Evolutionary conservation across 2,888 invertebrate genomes (phyloP).

Genomic region (Cephus pulcher): DNA sequence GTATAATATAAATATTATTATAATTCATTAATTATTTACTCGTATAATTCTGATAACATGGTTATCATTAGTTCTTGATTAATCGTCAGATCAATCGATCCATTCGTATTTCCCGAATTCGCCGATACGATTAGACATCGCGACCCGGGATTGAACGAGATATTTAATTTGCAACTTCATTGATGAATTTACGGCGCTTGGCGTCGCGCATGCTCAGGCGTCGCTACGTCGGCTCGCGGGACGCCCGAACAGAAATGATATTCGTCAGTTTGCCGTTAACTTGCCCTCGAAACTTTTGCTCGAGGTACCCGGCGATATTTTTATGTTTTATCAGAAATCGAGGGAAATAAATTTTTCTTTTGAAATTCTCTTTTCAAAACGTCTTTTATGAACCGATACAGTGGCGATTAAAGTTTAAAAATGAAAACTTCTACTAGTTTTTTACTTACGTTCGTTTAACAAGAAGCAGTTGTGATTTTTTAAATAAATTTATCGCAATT

Average conservation of each 20-base stretch:
- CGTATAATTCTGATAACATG: neutral
- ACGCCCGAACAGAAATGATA: constrained; percentile 7
- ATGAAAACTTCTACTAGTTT: neutral
- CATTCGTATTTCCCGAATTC: neutral
- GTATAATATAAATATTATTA: neutral
- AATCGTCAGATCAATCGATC: neutral
- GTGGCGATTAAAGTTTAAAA: neutral
- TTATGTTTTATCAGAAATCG: neutral
- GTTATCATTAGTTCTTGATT: neutral
- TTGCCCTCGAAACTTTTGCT: constrained; percentile 33
- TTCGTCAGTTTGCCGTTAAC: constrained; percentile 31
- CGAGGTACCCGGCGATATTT: neutral
- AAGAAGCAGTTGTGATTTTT: neutral
- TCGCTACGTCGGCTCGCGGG: constrained; percentile 11
- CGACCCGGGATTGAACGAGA: neutral
- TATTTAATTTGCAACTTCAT: neutral
- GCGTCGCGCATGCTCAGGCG: constrained; percentile 11
- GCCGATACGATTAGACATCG: neutral
- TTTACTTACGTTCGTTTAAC: neutral
- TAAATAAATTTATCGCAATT: neutral
- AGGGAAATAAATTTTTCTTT: neutral
- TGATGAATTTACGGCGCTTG: neutral
- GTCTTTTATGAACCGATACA: neutral
- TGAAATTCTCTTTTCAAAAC: neutral
- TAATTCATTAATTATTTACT: neutral